These are phyloP conservation scores for Paraplagusia blochii DNA, from an alignment of 2,113 vertebrate species.

Conservation along the genomic window DNA sequence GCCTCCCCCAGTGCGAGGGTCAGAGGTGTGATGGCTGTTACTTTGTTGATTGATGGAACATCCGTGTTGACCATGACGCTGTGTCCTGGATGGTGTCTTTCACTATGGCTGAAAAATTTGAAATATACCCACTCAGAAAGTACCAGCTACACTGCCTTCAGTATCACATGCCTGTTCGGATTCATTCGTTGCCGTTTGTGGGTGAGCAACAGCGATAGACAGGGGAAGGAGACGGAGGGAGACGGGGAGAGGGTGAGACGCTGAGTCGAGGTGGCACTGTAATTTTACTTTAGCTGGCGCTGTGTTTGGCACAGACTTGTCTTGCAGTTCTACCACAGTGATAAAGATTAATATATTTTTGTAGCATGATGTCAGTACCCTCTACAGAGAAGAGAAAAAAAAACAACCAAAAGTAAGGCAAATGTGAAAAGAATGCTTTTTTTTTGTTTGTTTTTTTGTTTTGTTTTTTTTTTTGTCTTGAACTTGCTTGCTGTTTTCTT, in stretches of 20 bases:
- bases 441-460: slow-evolving; percentile 45
- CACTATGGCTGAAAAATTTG: slow-evolving; percentile 67
- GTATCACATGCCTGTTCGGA: slow-evolving; percentile 72
- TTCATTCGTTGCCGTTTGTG: slow-evolving; percentile 69
- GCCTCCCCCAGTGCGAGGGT: slow-evolving; percentile 63
- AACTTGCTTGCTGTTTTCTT: slow-evolving; percentile 7
- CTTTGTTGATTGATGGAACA: slow-evolving; percentile 51
- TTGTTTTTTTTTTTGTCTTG: slow-evolving; percentile 42
- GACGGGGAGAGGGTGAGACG: slow-evolving; percentile 40
- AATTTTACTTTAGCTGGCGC: slow-evolving; percentile 59
- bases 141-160: slow-evolving; percentile 84
- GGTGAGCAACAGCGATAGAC: slow-evolving; percentile 56
- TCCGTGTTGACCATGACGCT: slow-evolving; percentile 46
- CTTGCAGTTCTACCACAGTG: slow-evolving; percentile 67
- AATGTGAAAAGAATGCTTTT: slow-evolving; percentile 52
- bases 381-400: slow-evolving; percentile 49
- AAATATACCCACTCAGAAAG: slow-evolving; percentile 74
- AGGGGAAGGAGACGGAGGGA: slow-evolving; percentile 48
- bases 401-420: slow-evolving; percentile 62
- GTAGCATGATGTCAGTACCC: slow-evolving; percentile 77
- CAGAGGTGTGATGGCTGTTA: slow-evolving; percentile 43
- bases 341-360: slow-evolving; percentile 73
- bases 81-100: slow-evolving; percentile 31
- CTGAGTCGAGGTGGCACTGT: slow-evolving; percentile 52
- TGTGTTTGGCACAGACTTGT: slow-evolving; percentile 66